Evolutionary conservation across 1,140 invertebrate species (phyloP).

Genomic region (Episyrphus balteatus): DNA sequence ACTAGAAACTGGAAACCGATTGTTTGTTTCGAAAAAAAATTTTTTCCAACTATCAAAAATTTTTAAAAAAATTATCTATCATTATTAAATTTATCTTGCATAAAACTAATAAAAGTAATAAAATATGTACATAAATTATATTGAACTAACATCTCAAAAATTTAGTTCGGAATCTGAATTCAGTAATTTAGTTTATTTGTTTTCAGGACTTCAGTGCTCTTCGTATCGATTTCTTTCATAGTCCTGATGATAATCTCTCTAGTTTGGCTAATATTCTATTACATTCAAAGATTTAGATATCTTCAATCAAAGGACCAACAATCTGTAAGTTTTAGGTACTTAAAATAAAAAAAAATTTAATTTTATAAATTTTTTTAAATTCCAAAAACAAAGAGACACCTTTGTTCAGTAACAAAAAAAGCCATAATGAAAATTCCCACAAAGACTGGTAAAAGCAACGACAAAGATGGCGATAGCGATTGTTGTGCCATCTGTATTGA

Average conservation of each 20-base stretch:
- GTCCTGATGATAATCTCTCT: conserved; percentile 88
- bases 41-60: no score
- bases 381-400: conserved; percentile 71
- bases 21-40: no score
- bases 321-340: conserved; percentile 18
- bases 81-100: no score
- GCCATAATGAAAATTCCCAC: conserved; percentile 82
- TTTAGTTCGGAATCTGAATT: no score
- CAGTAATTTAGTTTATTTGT: conserved; percentile 9
- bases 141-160: no score
- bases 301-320: conserved; percentile 75
- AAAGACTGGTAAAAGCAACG: conserved; percentile 68
- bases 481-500: conserved; percentile 91
- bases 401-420: conserved; percentile 82
- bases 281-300: conserved; percentile 84
- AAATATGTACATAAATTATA: no score
- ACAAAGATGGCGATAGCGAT: conserved; percentile 74
- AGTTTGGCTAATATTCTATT: conserved; percentile 90
- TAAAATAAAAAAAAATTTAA: background rate
- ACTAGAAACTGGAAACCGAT: no score
- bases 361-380: conserved; percentile 17
- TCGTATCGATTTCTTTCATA: conserved; percentile 90
- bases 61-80: no score
- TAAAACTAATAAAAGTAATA: no score
- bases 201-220: conserved; percentile 75